These are phyloP conservation scores for Ivindomyrus marchei DNA, from an alignment of 2,113 vertebrate genomes.

Conservation along the genomic window DNA sequence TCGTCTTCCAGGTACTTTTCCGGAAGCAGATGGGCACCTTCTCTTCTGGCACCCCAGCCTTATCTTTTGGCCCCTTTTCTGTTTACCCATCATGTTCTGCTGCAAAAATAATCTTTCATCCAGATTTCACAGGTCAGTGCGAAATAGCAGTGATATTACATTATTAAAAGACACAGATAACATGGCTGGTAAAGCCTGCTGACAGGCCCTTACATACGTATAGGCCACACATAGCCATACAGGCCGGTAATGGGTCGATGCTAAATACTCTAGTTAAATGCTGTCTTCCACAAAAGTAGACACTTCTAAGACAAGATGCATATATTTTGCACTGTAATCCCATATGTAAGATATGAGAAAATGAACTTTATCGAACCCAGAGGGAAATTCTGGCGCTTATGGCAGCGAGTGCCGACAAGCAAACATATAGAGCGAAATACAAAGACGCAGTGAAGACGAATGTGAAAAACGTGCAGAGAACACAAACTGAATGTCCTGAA, in stretches of 20 bases:
- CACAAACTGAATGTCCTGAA: not conserved
- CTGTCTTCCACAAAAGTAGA: not conserved
- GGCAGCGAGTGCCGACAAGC: not conserved
- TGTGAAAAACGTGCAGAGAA: not conserved
- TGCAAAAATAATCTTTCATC: not conserved
- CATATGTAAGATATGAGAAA: not conserved
- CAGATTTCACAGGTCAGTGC: not conserved
- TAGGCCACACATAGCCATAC: not conserved
- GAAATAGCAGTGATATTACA: not conserved
- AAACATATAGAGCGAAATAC: not conserved
- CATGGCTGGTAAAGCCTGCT: not conserved
- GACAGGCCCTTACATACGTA: not conserved
- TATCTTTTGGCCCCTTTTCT: not conserved
- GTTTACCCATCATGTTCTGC: not conserved
- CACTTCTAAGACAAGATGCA: not conserved
- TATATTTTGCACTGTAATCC: not conserved
- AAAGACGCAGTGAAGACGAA: not conserved
- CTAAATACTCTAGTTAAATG: not conserved
- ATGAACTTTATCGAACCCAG: not conserved
- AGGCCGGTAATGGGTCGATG: not conserved
- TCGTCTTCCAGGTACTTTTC: not conserved
- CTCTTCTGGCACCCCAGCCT: not conserved
- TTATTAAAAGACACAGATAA: not conserved
- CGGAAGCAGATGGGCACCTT: not conserved
- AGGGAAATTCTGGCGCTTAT: not conserved